Conservation (phyloP, 2,888 invertebrate species). For the Thera britannica region DNA sequence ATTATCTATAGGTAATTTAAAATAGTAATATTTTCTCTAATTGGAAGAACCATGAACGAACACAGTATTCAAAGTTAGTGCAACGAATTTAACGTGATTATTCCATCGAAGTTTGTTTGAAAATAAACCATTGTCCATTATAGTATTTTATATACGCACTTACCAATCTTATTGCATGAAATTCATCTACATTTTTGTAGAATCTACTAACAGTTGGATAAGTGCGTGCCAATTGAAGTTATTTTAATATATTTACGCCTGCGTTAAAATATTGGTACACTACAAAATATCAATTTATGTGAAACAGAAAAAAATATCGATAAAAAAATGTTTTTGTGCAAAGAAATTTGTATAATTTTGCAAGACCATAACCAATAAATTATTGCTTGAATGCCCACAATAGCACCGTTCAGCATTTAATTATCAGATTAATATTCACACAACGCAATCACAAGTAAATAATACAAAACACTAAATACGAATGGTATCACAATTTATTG, state of each 20-base stretch:
- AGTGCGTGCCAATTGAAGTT: slow-evolving; percentile 7
- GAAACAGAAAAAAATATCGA: background rate
- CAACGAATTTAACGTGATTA: background rate
- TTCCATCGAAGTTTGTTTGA: background rate
- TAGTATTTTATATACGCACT: background rate
- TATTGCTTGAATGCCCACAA: slow-evolving; percentile 38
- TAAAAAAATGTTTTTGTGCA: background rate
- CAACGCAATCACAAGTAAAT: slow-evolving; percentile 37
- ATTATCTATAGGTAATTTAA: slow-evolving; percentile 6
- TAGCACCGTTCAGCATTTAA: slow-evolving; percentile 59
- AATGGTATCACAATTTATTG: slow-evolving; percentile 59
- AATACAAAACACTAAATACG: slow-evolving; percentile 52
- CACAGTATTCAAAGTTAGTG: background rate
- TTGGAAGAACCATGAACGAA: background rate
- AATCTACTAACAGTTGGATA: slow-evolving; percentile 8
- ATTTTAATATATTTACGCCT: background rate
- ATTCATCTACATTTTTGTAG: slow-evolving; percentile 1
- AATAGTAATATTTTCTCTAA: background rate
- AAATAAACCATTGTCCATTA: background rate
- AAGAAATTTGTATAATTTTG: slow-evolving; percentile 17
- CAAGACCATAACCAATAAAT: slow-evolving; percentile 30
- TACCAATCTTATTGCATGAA: slow-evolving; percentile 6
- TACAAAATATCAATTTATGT: slow-evolving; percentile 3
- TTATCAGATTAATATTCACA: slow-evolving; percentile 30
- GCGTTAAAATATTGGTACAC: background rate